phyloP scores from a whole-genome alignment of 2,113 vertebrate species.

The Trichomycterus rosablanca region DNA sequence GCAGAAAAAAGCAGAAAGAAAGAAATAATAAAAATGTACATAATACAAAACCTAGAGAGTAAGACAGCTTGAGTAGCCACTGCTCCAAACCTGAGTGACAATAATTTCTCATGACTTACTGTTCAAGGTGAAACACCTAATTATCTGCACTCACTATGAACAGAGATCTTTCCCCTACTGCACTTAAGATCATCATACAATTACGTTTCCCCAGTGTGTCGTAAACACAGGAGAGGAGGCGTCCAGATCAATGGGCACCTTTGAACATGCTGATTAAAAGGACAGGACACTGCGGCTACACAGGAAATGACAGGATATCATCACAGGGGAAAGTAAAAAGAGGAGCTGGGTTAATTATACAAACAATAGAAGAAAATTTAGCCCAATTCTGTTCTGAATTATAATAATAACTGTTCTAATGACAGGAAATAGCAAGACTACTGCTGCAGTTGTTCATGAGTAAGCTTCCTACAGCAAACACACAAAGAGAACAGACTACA shows the following conservation, averaged over 20 bases:
- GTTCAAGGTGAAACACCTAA: slow-evolving; percentile 41
- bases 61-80: slow-evolving; percentile 50
- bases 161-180: slow-evolving; percentile 30
- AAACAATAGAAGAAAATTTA: background rate
- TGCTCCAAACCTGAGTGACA: slow-evolving; percentile 56
- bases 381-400: background rate
- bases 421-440: no score
- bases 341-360: background rate
- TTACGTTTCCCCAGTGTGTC: slow-evolving; percentile 46
- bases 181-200: slow-evolving; percentile 60
- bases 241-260: slow-evolving; percentile 29
- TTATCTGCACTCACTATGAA: slow-evolving; percentile 47
- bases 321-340: background rate
- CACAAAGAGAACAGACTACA: no score
- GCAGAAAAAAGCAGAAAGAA: no score
- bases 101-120: slow-evolving; percentile 49
- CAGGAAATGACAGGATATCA: slow-evolving; percentile 21
- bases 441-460: no score
- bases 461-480: no score
- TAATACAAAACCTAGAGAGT: background rate
- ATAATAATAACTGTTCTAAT: no score
- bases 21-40: no score
- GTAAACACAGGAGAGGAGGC: slow-evolving; percentile 23
- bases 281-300: slow-evolving; percentile 1
- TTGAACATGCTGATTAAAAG: slow-evolving; percentile 32